Conservation (phyloP, 2,797 vertebrate species). For the Gymnothorax reevesii region DNA sequence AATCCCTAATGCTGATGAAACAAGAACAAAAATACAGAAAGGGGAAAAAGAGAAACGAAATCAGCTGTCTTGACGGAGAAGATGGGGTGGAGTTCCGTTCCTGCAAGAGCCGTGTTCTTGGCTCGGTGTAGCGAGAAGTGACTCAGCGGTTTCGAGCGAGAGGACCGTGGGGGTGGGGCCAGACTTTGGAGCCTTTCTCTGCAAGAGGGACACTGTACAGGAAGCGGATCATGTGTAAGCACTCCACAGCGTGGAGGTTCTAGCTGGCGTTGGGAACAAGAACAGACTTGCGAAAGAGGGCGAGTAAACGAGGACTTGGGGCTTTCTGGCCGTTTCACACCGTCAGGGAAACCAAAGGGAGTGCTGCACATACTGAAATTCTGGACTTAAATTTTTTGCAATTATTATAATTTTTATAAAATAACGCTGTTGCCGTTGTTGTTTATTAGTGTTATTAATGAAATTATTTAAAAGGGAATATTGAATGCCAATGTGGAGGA, state of each 20-base stretch:
- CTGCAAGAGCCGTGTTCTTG: conserved; percentile 60
- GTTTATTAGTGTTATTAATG: conserved; percentile 53
- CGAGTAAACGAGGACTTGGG: conserved; percentile 54
- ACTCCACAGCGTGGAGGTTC: conserved; percentile 49
- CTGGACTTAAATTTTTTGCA: conserved; percentile 50
- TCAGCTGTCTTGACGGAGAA: conserved; percentile 55
- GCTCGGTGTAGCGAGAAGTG: conserved; percentile 61
- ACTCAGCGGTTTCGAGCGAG: conserved; percentile 67
- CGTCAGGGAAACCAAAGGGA: conserved; percentile 56
- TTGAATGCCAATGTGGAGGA: conserved; percentile 64
- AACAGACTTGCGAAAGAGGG: conserved; percentile 42
- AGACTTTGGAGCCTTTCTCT: conserved; percentile 46
- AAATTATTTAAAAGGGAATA: conserved; percentile 63
- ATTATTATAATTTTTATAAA: conserved; percentile 52
- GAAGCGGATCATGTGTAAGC: conserved; percentile 66
- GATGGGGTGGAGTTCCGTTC: conserved; percentile 63
- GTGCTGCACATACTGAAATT: conserved; percentile 63
- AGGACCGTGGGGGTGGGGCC: conserved; percentile 59
- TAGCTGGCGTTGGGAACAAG: conserved; percentile 35
- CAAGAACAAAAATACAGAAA: conserved; percentile 54
- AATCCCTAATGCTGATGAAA: conserved; percentile 66
- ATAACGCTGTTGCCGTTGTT: conserved; percentile 21
- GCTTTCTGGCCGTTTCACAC: conserved; percentile 33
- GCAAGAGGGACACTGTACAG: conserved; percentile 59
- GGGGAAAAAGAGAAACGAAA: conserved; percentile 37